These are phyloP conservation scores for Sesia bembeciformis DNA, from an alignment of 2,888 invertebrate species.

Conservation along the genomic window DNA sequence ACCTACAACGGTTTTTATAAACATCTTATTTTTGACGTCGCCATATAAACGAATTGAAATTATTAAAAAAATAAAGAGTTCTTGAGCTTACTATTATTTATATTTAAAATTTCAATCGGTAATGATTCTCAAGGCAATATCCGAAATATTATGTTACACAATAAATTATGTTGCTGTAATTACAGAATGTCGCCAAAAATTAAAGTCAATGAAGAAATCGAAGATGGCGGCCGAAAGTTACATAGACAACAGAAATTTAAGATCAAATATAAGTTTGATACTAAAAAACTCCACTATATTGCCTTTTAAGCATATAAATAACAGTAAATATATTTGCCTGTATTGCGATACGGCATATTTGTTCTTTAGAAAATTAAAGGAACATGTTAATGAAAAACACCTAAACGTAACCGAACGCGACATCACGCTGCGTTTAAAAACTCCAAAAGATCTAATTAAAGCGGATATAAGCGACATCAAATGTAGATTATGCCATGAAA, in stretches of 20 bases:
- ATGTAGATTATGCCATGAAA: conserved; percentile 14
- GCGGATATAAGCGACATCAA: conserved; percentile 17
- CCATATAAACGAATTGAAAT: no score
- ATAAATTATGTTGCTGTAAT: no score
- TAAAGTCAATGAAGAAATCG: conserved; percentile 1
- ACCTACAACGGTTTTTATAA: no score
- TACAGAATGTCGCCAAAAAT: no score
- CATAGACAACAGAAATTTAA: conserved; percentile 8
- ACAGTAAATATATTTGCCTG: conserved; percentile 14
- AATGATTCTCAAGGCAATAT: no score
- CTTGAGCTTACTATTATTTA: no score
- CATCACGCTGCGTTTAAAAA: conserved; percentile 9
- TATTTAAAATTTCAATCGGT: no score
- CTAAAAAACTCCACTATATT: conserved; percentile 12
- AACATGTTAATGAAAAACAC: conserved; percentile 5
- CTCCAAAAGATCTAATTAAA: conserved; percentile 17
- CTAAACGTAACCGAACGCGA: conserved; percentile 5
- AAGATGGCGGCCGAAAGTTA: conserved; percentile 7
- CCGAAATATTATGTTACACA: no score
- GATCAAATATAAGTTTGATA: conserved; percentile 11
- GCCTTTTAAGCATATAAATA: conserved; percentile 12
- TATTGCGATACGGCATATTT: conserved; percentile 15
- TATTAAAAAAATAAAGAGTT: no score
- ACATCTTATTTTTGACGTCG: no score
- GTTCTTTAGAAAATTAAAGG: conserved; percentile 10